These are phyloP conservation scores for Adrianichthys oophorus DNA, from an alignment of 2,797 vertebrate species.

Conservation along the genomic window DNA sequence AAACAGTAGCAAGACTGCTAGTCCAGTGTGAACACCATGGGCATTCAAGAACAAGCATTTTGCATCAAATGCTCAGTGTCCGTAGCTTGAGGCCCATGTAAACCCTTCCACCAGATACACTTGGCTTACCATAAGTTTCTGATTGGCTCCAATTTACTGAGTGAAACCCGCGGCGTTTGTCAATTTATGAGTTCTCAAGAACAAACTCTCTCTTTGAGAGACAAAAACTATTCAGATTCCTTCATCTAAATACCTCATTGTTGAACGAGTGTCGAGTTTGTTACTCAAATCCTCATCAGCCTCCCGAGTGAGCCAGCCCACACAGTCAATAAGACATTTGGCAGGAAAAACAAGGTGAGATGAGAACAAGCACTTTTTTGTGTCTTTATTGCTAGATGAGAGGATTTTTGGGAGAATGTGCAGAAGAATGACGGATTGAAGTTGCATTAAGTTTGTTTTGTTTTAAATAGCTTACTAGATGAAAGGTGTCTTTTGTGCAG, in stretches of 20 bases:
- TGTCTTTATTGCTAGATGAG: slow-evolving; percentile 15
- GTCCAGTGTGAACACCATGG: no score
- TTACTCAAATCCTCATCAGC: slow-evolving; percentile 21
- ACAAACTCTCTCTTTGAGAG: background rate
- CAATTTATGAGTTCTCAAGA: background rate
- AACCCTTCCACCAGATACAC: no score
- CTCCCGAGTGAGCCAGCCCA: slow-evolving; percentile 22
- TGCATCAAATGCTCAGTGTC: no score
- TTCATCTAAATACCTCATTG: slow-evolving; percentile 20
- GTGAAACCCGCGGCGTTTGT: no score
- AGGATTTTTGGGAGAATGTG: background rate
- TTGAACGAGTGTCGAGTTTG: slow-evolving; percentile 24
- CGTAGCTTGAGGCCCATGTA: no score
- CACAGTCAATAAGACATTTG: slow-evolving; percentile 30
- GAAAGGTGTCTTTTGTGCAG: slow-evolving; percentile 9
- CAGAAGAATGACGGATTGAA: background rate
- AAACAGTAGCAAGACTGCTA: no score
- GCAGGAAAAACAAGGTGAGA: slow-evolving; percentile 41
- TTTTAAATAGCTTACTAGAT: slow-evolving; percentile 21
- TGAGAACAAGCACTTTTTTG: slow-evolving; percentile 21
- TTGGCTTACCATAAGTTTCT: no score
- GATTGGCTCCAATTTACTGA: no score
- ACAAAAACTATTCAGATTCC: slow-evolving; percentile 9
- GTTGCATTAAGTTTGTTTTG: background rate
- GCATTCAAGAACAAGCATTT: no score